Evolutionary conservation across 2,797 vertebrate species (phyloP).

Genomic region (Gorsachius magnificus): DNA sequence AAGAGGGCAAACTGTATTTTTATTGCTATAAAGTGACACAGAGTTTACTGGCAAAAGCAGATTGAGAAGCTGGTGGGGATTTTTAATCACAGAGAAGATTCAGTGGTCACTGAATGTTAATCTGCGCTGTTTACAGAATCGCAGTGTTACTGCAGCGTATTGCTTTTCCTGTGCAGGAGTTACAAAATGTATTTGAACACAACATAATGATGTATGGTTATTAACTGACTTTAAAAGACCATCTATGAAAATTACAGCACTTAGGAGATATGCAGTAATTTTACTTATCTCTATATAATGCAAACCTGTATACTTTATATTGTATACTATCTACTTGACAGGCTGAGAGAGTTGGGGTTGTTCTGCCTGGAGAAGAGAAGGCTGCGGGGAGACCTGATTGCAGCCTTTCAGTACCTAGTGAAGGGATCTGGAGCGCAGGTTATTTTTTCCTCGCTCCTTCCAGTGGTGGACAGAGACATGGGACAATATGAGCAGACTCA

Average conservation of each 20-base stretch:
- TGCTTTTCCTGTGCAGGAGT: background rate
- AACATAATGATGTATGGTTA: background rate
- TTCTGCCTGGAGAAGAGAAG: too few relatives aligned
- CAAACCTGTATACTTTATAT: background rate
- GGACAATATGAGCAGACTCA: too few relatives aligned
- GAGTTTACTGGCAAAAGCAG: constrained; percentile 30
- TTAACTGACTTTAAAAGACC: background rate
- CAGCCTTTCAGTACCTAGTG: too few relatives aligned
- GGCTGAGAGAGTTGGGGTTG: too few relatives aligned
- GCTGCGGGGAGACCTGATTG: too few relatives aligned
- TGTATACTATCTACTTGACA: too few relatives aligned
- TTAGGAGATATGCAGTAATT: background rate
- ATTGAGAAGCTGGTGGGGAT: background rate
- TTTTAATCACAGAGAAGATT: constrained; percentile 40
- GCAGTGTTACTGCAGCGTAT: background rate
- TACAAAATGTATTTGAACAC: background rate
- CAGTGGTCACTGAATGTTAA: constrained; percentile 30
- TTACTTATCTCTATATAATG: background rate
- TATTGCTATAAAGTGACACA: background rate
- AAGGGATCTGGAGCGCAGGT: too few relatives aligned
- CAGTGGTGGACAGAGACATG: too few relatives aligned
- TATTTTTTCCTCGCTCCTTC: too few relatives aligned
- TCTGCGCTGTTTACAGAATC: background rate
- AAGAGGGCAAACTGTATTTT: background rate
- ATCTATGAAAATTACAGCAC: background rate